These are phyloP conservation scores for Drosophila pseudoananassae DNA, from an alignment of 1,140 invertebrate genomes.

Conservation along the genomic window DNA sequence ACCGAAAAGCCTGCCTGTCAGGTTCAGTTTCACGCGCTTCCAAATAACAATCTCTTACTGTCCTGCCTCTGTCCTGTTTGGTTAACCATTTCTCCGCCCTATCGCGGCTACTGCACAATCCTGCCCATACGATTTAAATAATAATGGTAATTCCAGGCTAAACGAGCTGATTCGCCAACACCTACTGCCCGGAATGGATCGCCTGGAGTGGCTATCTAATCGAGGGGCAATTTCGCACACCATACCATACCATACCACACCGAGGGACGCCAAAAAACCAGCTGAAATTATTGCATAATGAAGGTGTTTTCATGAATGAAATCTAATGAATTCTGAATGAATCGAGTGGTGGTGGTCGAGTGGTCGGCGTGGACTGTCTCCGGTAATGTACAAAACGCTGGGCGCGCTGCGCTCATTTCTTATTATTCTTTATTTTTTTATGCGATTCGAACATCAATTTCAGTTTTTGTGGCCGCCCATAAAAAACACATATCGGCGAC, in stretches of 20 bases:
- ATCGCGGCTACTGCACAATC: slow-evolving; percentile 34
- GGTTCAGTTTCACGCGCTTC: slow-evolving; percentile 19
- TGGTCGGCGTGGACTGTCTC: slow-evolving; percentile 16
- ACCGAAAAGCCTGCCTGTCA: slow-evolving; percentile 26
- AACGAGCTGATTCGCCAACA: slow-evolving; percentile 77
- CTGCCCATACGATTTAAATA: slow-evolving; percentile 66
- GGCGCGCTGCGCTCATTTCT: slow-evolving; percentile 79
- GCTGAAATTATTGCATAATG: slow-evolving; percentile 72
- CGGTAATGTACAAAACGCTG: slow-evolving; percentile 78
- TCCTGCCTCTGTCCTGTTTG: slow-evolving; percentile 22
- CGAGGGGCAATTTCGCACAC: slow-evolving; percentile 67
- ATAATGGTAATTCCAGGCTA: slow-evolving; percentile 78
- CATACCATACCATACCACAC: background rate
- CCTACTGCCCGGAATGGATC: slow-evolving; percentile 43
- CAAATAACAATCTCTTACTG: slow-evolving; percentile 21
- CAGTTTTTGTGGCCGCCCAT: slow-evolving; percentile 82
- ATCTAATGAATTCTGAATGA: slow-evolving; percentile 83
- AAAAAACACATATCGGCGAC: slow-evolving; percentile 77
- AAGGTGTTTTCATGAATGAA: slow-evolving; percentile 83
- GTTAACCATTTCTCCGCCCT: slow-evolving; percentile 30
- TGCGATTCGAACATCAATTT: slow-evolving; percentile 81
- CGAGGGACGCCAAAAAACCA: slow-evolving; percentile 19
- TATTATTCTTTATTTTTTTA: slow-evolving; percentile 82
- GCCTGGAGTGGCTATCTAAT: slow-evolving; percentile 73
- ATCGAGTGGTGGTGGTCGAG: slow-evolving; percentile 30